Evolutionary conservation across 2,888 invertebrate genomes (phyloP).

Genomic region (Gibbula magus): DNA sequence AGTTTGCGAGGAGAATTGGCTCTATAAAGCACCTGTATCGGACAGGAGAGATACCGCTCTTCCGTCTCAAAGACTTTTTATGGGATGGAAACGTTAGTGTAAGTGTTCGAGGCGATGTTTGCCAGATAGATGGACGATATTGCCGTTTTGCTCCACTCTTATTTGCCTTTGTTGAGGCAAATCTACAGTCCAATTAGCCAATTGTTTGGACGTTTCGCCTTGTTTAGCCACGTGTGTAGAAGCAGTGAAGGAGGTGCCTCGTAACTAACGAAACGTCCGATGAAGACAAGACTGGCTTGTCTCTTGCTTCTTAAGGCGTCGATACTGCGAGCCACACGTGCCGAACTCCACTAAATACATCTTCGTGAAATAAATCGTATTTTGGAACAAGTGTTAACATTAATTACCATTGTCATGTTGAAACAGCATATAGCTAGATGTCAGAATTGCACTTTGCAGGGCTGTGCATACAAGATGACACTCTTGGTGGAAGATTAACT

Average conservation of each 20-base stretch:
- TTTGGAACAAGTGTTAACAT: too few species aligned
- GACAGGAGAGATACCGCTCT: background rate
- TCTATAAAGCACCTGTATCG: conserved; percentile 1
- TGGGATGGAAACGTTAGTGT: conserved; percentile 2
- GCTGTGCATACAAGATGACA: too few species aligned
- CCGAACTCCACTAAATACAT: too few species aligned
- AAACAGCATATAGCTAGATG: too few species aligned
- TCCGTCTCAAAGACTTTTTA: background rate
- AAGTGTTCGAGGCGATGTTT: background rate
- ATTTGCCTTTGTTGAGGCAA: background rate
- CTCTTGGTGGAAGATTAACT: too few species aligned
- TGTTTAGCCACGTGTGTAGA: conserved; percentile 1
- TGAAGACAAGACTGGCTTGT: too few species aligned
- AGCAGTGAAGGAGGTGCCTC: background rate
- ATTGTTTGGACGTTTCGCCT: conserved; percentile 1
- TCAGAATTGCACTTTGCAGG: too few species aligned
- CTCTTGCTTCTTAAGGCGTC: too few species aligned
- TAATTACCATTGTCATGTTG: too few species aligned
- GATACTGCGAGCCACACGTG: too few species aligned
- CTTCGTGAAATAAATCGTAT: too few species aligned
- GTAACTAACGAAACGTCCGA: background rate
- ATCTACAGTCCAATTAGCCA: conserved; percentile 9
- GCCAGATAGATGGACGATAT: background rate
- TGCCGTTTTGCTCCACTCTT: background rate
- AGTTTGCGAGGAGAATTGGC: conserved; percentile 1